phyloP scores from a whole-genome alignment of 2,888 invertebrate species.

The Polyommatus icarus region DNA sequence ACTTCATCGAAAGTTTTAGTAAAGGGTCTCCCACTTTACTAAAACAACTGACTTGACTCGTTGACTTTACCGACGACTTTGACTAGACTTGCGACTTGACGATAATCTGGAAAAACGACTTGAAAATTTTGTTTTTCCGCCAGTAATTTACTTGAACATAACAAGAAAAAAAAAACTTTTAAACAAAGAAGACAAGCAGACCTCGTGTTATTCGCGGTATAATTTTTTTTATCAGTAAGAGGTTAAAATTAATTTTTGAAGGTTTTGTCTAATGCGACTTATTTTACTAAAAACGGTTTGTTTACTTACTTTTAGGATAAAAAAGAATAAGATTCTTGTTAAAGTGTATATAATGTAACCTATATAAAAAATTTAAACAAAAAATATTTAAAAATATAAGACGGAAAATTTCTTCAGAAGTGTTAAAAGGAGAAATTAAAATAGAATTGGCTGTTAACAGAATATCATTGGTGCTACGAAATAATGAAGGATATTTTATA shows the following conservation, averaged over 20 bases:
- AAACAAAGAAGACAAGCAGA: too few species aligned
- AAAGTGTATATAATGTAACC: neutral
- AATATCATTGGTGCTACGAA: neutral
- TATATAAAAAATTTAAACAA: neutral
- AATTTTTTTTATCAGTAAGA: neutral
- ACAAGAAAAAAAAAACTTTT: too few species aligned
- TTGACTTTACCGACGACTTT: too few species aligned
- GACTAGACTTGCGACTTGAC: too few species aligned
- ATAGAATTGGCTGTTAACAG: neutral
- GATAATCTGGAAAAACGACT: too few species aligned
- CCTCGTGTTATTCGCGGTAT: neutral
- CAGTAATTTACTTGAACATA: too few species aligned
- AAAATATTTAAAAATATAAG: neutral
- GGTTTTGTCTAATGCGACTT: neutral
- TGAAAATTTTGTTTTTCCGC: too few species aligned
- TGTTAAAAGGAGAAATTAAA: neutral
- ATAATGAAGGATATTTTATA: neutral
- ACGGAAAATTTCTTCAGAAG: neutral
- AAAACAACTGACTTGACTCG: too few species aligned
- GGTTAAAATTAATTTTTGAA: neutral
- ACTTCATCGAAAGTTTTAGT: too few species aligned
- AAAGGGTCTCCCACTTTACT: too few species aligned
- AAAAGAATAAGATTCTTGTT: conserved; percentile 7
- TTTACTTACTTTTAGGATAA: conserved; percentile 8
- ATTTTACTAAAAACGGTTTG: neutral